Evolutionary conservation across 1,140 invertebrate species (phyloP).

Genomic region (Episyrphus balteatus): DNA sequence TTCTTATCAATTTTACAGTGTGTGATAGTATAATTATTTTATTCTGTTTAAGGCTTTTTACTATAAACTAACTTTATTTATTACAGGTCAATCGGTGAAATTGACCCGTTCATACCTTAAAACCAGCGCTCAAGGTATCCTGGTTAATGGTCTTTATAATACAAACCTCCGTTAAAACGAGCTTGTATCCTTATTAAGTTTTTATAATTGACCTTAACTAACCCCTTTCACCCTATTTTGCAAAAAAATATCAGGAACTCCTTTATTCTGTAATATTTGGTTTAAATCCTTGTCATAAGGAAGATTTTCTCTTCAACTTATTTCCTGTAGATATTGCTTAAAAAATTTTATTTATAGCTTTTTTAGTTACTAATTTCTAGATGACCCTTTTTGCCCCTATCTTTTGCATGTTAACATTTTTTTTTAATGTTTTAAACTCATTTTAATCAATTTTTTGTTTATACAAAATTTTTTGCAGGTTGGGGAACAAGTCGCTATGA

Average conservation of each 20-base stretch:
- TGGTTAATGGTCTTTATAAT: no score
- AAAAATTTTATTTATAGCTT: neutral
- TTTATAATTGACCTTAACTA: neutral
- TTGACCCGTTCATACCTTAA: conserved; percentile 31
- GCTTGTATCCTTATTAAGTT: neutral
- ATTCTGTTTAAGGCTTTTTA: no score
- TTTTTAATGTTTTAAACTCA: neutral
- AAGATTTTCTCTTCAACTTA: no score
- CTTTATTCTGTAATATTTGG: no score
- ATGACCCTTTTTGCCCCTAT: neutral
- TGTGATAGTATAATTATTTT: no score
- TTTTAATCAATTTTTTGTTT: neutral
- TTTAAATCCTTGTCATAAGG: no score
- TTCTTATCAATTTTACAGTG: no score
- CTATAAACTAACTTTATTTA: no score
- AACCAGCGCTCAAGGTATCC: conserved; percentile 33
- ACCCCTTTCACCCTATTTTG: no score
- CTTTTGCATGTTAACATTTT: neutral
- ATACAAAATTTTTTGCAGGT: conserved; percentile 14
- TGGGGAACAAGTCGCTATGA: conserved; percentile 33
- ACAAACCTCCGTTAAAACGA: no score
- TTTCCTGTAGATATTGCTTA: neutral
- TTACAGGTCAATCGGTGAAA: conserved; percentile 15
- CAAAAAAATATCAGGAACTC: no score
- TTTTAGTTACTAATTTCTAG: neutral